Evolutionary conservation across 2,888 invertebrate species (phyloP).

Genomic region (Ormyrus nitidulus): DNA sequence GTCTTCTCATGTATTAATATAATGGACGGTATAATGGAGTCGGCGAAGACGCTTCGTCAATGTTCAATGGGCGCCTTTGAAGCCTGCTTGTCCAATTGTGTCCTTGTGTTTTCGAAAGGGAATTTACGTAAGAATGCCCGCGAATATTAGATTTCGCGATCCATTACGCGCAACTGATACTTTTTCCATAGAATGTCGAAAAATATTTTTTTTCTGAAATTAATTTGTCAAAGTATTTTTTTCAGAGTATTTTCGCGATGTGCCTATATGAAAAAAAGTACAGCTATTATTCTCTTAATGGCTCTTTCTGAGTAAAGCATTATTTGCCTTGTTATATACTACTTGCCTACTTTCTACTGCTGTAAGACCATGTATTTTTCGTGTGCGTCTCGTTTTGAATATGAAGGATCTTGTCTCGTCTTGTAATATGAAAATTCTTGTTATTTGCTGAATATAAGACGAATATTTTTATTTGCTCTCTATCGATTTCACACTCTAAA

Average conservation of each 20-base stretch:
- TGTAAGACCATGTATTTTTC: slow-evolving; percentile 14
- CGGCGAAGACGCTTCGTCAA: neutral
- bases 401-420: slow-evolving; percentile 41
- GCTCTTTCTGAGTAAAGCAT: slow-evolving; percentile 5
- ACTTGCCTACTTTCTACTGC: slow-evolving; percentile 28
- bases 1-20: no score
- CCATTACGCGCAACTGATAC: neutral
- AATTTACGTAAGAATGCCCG: neutral
- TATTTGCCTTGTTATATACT: slow-evolving; percentile 24
- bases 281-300: no score
- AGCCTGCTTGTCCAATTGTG: neutral
- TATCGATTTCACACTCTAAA: slow-evolving; percentile 35
- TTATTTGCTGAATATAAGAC: slow-evolving; percentile 17
- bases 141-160: slow-evolving; percentile 24
- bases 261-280: no score
- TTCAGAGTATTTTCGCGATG: no score
- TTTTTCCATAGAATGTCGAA: no score
- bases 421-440: slow-evolving; percentile 38
- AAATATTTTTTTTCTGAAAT: no score
- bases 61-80: slow-evolving; percentile 1
- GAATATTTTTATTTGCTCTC: slow-evolving; percentile 46
- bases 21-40: neutral
- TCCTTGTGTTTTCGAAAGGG: no score
- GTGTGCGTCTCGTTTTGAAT: slow-evolving; percentile 32
- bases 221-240: no score